Conservation (phyloP, 2,113 vertebrate species). For the Leptosomus discolor region DNA sequence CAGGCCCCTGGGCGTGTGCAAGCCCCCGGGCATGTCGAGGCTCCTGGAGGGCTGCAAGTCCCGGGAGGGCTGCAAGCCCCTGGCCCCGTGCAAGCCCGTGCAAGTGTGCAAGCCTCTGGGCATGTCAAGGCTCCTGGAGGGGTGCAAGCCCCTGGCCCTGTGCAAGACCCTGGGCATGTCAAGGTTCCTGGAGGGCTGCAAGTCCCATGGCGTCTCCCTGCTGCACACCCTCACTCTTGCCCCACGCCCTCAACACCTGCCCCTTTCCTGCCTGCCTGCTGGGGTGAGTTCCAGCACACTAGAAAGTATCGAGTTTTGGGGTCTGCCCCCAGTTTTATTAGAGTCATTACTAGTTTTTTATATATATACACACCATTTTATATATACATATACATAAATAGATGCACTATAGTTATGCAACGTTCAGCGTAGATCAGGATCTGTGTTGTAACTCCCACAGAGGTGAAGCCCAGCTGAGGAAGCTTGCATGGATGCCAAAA, state of each 20-base stretch:
- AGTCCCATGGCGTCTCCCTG: not conserved
- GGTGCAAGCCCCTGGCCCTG: not conserved
- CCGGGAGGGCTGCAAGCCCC: not conserved
- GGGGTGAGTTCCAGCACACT: not conserved
- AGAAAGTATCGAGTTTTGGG: not conserved
- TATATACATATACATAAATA: accelerated
- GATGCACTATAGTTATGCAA: accelerated
- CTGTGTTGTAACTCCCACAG: not conserved
- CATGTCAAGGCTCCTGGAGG: accelerated
- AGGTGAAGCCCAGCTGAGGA: not conserved
- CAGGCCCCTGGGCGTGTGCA: not conserved
- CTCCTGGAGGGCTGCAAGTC: too few species aligned
- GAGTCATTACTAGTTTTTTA: not conserved
- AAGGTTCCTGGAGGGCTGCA: too few species aligned
- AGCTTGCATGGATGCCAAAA: not conserved
- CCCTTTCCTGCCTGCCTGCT: not conserved
- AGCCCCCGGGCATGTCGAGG: too few species aligned
- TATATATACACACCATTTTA: not conserved
- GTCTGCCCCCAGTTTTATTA: not conserved
- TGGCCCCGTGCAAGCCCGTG: not conserved
- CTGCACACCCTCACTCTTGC: not conserved
- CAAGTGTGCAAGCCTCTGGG: not conserved
- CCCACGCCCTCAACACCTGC: not conserved
- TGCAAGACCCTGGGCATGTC: too few species aligned
- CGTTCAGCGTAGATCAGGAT: not conserved